These are phyloP conservation scores for Dicentrarchus labrax DNA, from an alignment of 2,113 vertebrate genomes.

Conservation along the genomic window DNA sequence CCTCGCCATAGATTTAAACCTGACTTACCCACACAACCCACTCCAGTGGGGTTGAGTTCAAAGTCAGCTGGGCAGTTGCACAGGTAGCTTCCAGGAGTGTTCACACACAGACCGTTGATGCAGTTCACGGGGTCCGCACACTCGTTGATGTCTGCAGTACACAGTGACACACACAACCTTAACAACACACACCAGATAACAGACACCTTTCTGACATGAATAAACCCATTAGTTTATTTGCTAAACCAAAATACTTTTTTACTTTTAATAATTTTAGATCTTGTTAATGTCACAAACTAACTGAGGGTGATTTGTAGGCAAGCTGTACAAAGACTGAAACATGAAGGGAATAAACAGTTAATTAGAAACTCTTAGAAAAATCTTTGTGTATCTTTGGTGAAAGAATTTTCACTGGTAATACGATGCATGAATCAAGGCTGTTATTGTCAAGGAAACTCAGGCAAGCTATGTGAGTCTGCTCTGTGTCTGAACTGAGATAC, in stretches of 20 bases:
- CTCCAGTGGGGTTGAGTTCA: conserved; percentile 92
- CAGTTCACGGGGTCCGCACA: conserved; percentile 94
- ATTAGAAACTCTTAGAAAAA: background rate
- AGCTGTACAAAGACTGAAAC: background rate
- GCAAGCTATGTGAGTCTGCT: background rate
- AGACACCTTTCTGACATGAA: background rate
- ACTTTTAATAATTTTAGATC: background rate
- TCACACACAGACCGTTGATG: conserved; percentile 94
- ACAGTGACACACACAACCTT: conserved; percentile 18
- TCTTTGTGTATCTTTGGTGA: background rate
- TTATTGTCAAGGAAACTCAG: background rate
- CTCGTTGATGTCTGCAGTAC: conserved; percentile 90
- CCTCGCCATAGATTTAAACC: background rate
- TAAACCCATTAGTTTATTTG: background rate
- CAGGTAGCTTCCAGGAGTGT: conserved; percentile 92
- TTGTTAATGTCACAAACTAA: background rate
- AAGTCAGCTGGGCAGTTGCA: conserved; percentile 95
- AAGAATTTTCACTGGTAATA: background rate
- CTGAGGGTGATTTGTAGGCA: no score
- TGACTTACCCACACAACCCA: conserved; percentile 94
- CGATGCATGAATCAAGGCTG: background rate
- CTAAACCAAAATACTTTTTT: no score
- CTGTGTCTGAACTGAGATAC: background rate
- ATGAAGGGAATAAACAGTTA: background rate
- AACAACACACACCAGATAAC: background rate